These are phyloP conservation scores for Girardinichthys multiradiatus DNA, from an alignment of 2,113 vertebrate species.

Conservation along the genomic window DNA sequence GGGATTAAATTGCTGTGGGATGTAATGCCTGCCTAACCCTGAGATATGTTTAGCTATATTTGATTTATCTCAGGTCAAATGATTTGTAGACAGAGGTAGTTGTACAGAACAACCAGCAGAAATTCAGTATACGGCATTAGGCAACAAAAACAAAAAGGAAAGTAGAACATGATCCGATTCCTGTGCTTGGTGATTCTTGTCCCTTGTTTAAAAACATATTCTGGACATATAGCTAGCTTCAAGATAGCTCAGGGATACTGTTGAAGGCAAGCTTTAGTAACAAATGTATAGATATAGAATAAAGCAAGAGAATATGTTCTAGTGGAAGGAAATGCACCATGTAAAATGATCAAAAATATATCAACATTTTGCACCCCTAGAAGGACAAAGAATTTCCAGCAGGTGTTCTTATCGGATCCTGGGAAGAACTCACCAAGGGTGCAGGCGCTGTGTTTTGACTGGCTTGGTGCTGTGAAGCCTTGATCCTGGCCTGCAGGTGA, in stretches of 20 bases:
- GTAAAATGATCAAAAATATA: background rate
- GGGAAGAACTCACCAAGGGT: slow-evolving; percentile 85
- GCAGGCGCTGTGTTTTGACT: slow-evolving; percentile 88
- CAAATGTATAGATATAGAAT: background rate
- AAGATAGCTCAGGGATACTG: no score
- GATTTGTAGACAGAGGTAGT: no score
- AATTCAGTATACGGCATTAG: background rate
- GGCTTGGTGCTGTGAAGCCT: slow-evolving; percentile 96
- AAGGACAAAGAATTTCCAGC: background rate
- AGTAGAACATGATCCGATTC: background rate
- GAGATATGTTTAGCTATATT: background rate
- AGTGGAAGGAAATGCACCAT: no score
- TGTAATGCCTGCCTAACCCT: background rate
- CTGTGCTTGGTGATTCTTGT: background rate
- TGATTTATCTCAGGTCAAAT: background rate
- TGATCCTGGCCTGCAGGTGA: slow-evolving; percentile 98
- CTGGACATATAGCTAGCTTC: no score
- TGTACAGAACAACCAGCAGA: no score
- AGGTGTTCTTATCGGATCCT: background rate
- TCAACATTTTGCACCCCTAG: background rate
- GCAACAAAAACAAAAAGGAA: background rate
- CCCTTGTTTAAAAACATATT: background rate
- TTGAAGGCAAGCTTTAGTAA: background rate
- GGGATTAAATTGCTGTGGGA: background rate
- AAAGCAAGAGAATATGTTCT: no score